phyloP scores from a whole-genome alignment of 2,113 vertebrate genomes.

The Trochalopteron elliotii region DNA sequence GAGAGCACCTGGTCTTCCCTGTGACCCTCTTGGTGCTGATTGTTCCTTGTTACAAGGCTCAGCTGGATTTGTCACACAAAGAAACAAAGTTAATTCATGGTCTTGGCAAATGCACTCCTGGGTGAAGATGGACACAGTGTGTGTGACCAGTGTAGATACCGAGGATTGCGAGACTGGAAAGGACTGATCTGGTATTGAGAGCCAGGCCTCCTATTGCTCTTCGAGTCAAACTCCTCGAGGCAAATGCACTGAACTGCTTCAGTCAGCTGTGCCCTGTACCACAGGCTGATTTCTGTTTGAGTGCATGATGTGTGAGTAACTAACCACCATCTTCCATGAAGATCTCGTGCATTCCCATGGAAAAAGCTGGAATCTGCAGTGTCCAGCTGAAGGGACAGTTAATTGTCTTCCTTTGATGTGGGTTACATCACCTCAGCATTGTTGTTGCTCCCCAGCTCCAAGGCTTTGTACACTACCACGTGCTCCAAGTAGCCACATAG shows the following conservation, averaged over 20 bases:
- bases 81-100: background rate
- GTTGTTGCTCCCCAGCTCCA: background rate
- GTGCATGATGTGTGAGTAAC: background rate
- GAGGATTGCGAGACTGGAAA: rapidly evolving
- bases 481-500: background rate
- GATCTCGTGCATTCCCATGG: background rate
- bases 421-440: background rate
- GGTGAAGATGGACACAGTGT: background rate
- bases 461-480: background rate
- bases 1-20: background rate
- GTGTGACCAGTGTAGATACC: rapidly evolving
- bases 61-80: background rate
- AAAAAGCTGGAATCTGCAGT: background rate
- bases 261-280: background rate
- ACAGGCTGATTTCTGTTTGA: background rate
- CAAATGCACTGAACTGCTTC: background rate
- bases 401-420: background rate
- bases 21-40: background rate
- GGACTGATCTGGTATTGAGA: background rate
- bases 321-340: background rate
- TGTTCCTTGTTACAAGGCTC: background rate
- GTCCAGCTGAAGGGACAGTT: background rate
- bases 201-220: background rate
- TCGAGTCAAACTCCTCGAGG: background rate
- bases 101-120: background rate